Percentiles rank a stretch among this genome's conserved stretches.
Evolutionary conservation across 1,140 invertebrate species (phyloP).

Genomic region (Vollenhovia emeryi): DNA sequence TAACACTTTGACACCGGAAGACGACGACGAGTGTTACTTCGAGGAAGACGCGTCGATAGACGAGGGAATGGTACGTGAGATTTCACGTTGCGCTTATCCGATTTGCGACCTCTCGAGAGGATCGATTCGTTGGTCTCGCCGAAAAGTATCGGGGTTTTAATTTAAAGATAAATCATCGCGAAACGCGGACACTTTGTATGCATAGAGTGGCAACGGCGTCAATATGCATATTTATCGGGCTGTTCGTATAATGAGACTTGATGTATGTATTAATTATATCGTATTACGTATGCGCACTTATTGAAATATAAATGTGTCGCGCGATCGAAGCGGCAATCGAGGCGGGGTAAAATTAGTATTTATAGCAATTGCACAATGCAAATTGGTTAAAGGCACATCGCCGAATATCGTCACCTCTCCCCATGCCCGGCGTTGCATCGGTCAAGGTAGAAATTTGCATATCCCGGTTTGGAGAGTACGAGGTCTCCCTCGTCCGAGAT

Average conservation of each 20-base stretch:
- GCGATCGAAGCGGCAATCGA: neutral
- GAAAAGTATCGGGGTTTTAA: neutral
- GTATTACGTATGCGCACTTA: neutral
- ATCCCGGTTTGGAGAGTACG: conserved; percentile 5
- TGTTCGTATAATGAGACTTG: conserved; percentile 4
- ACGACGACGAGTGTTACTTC: conserved; percentile 79
- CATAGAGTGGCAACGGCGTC: neutral
- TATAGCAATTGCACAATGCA: neutral
- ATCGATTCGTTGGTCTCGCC: neutral
- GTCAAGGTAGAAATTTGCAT: conserved; percentile 44
- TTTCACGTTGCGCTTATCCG: neutral
- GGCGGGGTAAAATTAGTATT: neutral
- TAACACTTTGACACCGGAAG: conserved; percentile 74
- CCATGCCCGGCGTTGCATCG: neutral
- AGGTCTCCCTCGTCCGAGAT: neutral
- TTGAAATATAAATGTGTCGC: neutral
- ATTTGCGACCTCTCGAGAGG: neutral
- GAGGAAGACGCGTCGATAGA: conserved; percentile 81
- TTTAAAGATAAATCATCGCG: neutral
- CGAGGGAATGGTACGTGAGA: conserved; percentile 82
- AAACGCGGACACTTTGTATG: too few relatives aligned
- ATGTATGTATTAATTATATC: neutral
- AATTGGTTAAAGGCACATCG: neutral
- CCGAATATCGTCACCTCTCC: conserved; percentile 16
- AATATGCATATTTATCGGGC: conserved; percentile 1